phyloP scores from a whole-genome alignment of 2,888 invertebrate genomes.

The Dicyrtoma fusca region DNA sequence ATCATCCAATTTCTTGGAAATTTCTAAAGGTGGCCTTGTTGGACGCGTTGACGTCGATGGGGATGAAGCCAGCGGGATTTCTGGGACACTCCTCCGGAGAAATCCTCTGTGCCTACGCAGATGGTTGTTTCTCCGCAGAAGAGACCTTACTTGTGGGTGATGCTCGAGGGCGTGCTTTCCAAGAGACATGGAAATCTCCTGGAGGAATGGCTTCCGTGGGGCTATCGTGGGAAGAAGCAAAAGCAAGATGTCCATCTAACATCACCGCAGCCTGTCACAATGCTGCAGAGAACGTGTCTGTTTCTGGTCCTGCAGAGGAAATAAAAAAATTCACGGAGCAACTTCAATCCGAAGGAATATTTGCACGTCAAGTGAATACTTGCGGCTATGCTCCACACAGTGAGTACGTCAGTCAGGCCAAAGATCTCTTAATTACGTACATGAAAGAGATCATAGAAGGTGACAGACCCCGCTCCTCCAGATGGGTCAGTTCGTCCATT shows the following conservation, averaged over 20 bases:
- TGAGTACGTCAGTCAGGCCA: conserved; percentile 7
- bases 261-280: conserved; percentile 93
- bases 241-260: conserved; percentile 73
- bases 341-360: conserved; percentile 73
- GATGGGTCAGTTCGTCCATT: conserved; percentile 86
- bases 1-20: too few relatives aligned
- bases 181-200: conserved; percentile 57
- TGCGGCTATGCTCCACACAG: conserved; percentile 84
- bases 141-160: conserved; percentile 79
- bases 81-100: conserved; percentile 95
- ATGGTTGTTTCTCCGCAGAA: conserved; percentile 89
- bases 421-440: background rate
- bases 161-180: conserved; percentile 59
- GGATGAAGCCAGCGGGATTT: conserved; percentile 87
- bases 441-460: conserved; percentile 23
- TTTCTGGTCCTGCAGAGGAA: conserved; percentile 80
- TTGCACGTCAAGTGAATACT: conserved; percentile 81
- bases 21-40: conserved; percentile 79
- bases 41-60: conserved; percentile 75
- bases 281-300: conserved; percentile 85
- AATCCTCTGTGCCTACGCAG: too few relatives aligned
- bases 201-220: conserved; percentile 63
- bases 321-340: conserved; percentile 71
- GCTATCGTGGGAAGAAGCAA: conserved; percentile 66
- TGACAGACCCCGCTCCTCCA: conserved; percentile 65